phyloP scores from a whole-genome alignment of 2,113 vertebrate genomes.

The Sinocyclocheilus anophthalmus region DNA sequence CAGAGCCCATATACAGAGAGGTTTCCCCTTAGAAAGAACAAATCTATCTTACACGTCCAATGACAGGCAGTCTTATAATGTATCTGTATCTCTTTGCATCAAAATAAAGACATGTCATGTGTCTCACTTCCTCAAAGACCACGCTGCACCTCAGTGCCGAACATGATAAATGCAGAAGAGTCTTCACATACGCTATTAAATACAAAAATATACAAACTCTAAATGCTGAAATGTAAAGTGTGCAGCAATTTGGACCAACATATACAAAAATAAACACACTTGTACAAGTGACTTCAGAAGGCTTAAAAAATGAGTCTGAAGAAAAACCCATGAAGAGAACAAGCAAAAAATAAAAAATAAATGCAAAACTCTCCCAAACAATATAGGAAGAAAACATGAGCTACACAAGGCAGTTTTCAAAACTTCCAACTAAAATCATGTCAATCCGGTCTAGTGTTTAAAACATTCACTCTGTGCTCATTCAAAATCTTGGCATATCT shows the following conservation, averaged over 20 bases:
- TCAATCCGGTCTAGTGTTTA: neutral
- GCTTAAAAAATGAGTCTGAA: neutral
- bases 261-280: neutral
- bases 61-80: neutral
- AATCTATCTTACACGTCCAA: constrained; percentile 7
- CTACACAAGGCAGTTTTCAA: neutral
- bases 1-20: constrained; percentile 14
- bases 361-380: neutral
- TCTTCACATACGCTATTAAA: constrained; percentile 29
- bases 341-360: neutral
- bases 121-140: constrained; percentile 62
- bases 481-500: constrained; percentile 14
- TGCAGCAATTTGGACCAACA: neutral
- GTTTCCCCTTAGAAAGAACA: constrained; percentile 8
- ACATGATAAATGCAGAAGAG: constrained; percentile 64
- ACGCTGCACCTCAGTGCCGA: constrained; percentile 51
- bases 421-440: neutral
- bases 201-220: constrained; percentile 74
- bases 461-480: constrained; percentile 24
- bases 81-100: constrained; percentile 54
- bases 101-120: constrained; percentile 46
- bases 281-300: constrained; percentile 11
- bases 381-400: neutral
- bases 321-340: neutral
- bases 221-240: constrained; percentile 51